Base-by-base conservation (phyloP, 2,888 invertebrate species). In the Elegia similella region DNA sequence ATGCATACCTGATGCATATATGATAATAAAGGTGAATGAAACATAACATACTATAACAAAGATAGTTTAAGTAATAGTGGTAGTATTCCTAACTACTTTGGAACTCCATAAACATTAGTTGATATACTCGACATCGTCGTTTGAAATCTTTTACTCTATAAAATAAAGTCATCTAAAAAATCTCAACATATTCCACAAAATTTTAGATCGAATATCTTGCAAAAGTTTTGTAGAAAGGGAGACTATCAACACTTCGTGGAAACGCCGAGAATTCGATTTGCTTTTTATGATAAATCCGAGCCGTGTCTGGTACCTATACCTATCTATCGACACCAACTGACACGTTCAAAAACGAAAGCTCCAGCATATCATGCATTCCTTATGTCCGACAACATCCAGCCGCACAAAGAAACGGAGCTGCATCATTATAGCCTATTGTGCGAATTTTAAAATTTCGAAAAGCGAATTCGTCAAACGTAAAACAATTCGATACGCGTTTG, bases 401-500 rank as follows among this genome's bases (percentile, higher is more conserved):
- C 73, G 73, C 76, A 84, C 84, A 88, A 91, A 88, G 87, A 86
- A 88, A 76, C 78, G 75, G 78, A 73, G 80, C 86, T 82, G 86
- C 87, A 83, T 91, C 89, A 89, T 91, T 90, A 91, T 88, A 75
- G 79, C 77, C 90, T 89, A 91, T 91, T 90, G 91, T 88, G 79
- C 82, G 76, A 84, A 85, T 88, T 88, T 81, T 68, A 86, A 88
- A 87, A 84, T 88, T 90, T 82, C 78, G 69, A 88, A 89, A 88
- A 86, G 84, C 83, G 88, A 88, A 88, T 86, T 86, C 89, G 88
- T 86, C 88, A 89, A 89, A 88, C 86, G 87, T 91, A 90, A 91
- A 91, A 91, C 90, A 91, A 91, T 91, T 91, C 90, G 91, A 91
- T 88, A 91, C 91, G 91, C 90, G 86, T 90, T 88, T 78, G 84